Conservation (phyloP, 1,140 invertebrate species). For the Psix sp. region DNA sequence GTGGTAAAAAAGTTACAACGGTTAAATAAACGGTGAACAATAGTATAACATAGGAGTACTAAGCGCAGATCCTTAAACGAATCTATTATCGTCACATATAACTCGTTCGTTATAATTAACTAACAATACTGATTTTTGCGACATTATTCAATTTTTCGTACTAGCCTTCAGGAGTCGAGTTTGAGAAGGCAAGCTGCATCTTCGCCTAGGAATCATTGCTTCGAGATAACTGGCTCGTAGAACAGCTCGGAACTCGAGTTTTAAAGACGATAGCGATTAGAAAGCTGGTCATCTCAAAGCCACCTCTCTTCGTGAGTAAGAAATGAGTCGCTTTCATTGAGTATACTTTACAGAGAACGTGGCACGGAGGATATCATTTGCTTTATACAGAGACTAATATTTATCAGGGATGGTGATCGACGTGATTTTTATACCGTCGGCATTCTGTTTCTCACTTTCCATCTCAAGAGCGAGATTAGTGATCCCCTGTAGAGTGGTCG, state of each 20-base stretch:
- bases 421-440: constrained; percentile 34
- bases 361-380: not conserved
- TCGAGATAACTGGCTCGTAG: no score
- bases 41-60: constrained; percentile 26
- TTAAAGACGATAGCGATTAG: no score
- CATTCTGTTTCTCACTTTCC: constrained; percentile 66
- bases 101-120: constrained; percentile 27
- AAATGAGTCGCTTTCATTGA: no score
- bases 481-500: constrained; percentile 64
- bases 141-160: constrained; percentile 1
- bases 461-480: constrained; percentile 72
- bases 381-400: not conserved
- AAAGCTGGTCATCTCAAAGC: no score
- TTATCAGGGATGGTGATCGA: constrained; percentile 44
- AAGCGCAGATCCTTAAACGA: constrained; percentile 47
- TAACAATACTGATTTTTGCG: constrained; percentile 40
- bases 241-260: no score
- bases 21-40: constrained; percentile 18
- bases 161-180: no score
- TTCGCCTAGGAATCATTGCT: no score
- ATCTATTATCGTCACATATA: constrained; percentile 32
- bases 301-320: no score
- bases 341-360: not conserved
- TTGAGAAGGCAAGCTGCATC: no score
- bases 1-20: constrained; percentile 36